These are phyloP conservation scores for Denticeps clupeoides DNA, from an alignment of 2,797 vertebrate genomes.

Conservation along the genomic window DNA sequence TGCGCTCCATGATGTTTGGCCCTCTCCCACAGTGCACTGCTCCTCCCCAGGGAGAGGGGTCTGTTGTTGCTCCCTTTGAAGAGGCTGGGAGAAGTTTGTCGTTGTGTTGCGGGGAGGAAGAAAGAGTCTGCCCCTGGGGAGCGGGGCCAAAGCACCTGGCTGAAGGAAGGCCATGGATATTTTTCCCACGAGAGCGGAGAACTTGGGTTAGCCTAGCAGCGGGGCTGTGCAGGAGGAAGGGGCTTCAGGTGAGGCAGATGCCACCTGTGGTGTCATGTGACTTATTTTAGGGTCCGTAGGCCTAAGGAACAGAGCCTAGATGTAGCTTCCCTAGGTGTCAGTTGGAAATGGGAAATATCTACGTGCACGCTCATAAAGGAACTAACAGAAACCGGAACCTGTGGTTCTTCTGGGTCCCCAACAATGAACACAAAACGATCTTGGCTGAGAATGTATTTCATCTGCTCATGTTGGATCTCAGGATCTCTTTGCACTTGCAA, in stretches of 20 bases:
- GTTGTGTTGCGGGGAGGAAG: slow-evolving; percentile 54
- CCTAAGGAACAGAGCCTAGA: slow-evolving; percentile 6
- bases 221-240: slow-evolving; percentile 35
- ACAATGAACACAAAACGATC: too few relatives aligned
- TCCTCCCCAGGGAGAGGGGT: slow-evolving; percentile 53
- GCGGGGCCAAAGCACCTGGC: slow-evolving; percentile 58
- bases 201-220: slow-evolving; percentile 30
- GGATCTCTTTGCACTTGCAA: too few relatives aligned
- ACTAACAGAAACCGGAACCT: too few relatives aligned
- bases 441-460: too few relatives aligned
- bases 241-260: slow-evolving; percentile 38
- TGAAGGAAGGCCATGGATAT: slow-evolving; percentile 39
- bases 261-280: slow-evolving; percentile 35
- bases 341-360: too few relatives aligned
- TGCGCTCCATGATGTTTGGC: slow-evolving; percentile 47
- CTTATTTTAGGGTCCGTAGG: slow-evolving; percentile 29
- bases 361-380: too few relatives aligned
- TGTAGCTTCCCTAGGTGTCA: too few relatives aligned
- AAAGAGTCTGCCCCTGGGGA: slow-evolving; percentile 53
- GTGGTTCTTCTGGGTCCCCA: too few relatives aligned
- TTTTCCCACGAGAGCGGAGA: slow-evolving; percentile 49
- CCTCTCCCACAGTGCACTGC: slow-evolving; percentile 41
- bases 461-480: too few relatives aligned
- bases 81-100: slow-evolving; percentile 56
- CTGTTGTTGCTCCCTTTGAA: slow-evolving; percentile 63